These are phyloP conservation scores for Isichthys henryi DNA, from an alignment of 2,113 vertebrate species.

Conservation along the genomic window DNA sequence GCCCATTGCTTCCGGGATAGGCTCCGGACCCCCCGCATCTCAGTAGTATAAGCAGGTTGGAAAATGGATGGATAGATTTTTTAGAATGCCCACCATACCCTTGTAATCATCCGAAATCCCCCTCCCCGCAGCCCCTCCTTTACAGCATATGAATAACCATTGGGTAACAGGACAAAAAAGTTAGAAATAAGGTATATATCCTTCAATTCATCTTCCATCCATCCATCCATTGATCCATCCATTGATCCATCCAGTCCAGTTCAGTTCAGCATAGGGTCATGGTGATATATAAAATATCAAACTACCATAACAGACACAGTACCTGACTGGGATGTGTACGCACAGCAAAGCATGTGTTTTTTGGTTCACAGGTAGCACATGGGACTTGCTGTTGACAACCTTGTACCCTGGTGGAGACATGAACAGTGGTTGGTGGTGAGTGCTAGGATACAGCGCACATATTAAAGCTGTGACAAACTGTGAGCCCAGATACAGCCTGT, in stretches of 20 bases:
- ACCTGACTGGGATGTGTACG: not conserved
- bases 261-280: not conserved
- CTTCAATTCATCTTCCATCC: not conserved
- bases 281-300: not conserved
- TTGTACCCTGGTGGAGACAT: not conserved
- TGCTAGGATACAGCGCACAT: not conserved
- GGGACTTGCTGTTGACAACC: not conserved
- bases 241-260: not conserved
- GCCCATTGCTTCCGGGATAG: too few relatives aligned
- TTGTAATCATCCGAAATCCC: not conserved
- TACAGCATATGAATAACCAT: not conserved
- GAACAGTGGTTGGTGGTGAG: not conserved
- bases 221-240: not conserved
- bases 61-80: too few relatives aligned
- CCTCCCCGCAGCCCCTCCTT: not conserved
- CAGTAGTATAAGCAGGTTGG: too few relatives aligned
- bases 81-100: not conserved
- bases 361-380: not conserved
- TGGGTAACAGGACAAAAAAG: not conserved
- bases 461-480: not conserved
- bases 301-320: not conserved
- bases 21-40: too few relatives aligned
- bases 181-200: not conserved
- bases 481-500: not conserved
- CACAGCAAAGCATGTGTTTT: not conserved